These are phyloP conservation scores for Parazoanthus darwini DNA, from an alignment of 92 coral and sea anemone species.

Conservation along the genomic window DNA sequence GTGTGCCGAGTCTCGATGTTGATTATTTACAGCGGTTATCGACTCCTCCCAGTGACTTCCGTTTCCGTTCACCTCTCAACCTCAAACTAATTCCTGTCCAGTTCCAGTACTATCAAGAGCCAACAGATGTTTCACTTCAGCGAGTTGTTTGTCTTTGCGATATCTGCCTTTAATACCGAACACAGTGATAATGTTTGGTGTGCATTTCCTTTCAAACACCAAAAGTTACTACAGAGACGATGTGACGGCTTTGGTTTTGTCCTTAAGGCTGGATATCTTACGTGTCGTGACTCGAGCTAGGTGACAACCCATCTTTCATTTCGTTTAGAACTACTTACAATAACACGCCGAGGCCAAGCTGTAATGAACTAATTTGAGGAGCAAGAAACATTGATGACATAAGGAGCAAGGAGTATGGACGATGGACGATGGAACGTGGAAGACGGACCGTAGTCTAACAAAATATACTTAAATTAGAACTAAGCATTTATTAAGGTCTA, in stretches of 20 bases:
- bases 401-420: not conserved
- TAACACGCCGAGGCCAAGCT: constrained; percentile 6
- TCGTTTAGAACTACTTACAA: not conserved
- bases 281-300: not conserved
- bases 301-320: not conserved
- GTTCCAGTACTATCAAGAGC: constrained; percentile 7
- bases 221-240: not conserved
- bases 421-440: not conserved
- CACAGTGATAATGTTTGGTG: not conserved
- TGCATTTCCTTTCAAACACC: not conserved
- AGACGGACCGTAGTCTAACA: not conserved
- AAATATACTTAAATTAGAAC: not conserved
- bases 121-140: not conserved
- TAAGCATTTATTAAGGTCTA: not conserved
- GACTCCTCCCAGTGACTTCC: not conserved
- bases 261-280: not conserved
- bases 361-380: not conserved
- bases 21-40: not conserved
- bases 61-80: not conserved
- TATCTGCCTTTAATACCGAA: not conserved
- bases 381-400: not conserved
- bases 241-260: not conserved
- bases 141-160: constrained; percentile 1
- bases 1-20: not conserved
- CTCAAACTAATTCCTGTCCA: constrained; percentile 8